Percentiles rank a stretch among this genome's conserved stretches.
Conservation (phyloP, 2,113 vertebrate species). For the Channa maculata region DNA sequence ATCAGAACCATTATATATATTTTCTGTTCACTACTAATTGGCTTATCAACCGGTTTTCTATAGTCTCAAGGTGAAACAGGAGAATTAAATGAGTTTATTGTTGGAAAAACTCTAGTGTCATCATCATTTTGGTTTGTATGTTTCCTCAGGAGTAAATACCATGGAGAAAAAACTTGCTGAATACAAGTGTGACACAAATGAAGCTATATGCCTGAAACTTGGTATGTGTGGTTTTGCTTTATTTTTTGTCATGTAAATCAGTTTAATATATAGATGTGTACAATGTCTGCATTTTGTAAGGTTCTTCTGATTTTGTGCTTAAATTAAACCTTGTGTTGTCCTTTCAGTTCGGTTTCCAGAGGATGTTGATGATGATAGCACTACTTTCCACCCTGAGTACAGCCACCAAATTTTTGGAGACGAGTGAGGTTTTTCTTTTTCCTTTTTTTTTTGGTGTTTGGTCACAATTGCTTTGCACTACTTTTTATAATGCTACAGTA, state of each 20-base stretch:
- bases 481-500: not conserved
- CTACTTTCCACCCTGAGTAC: conserved; percentile 95
- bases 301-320: not conserved
- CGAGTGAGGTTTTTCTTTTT: conserved; percentile 87
- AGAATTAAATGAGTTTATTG: no score
- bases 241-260: not conserved
- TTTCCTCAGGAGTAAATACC: conserved; percentile 85
- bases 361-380: conserved; percentile 95
- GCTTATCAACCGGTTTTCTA: no score
- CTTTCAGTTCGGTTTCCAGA: conserved; percentile 93
- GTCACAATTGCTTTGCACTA: not conserved
- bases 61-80: no score
- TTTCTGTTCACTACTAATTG: no score
- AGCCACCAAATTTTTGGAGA: conserved; percentile 97
- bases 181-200: conserved; percentile 98
- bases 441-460: not conserved
- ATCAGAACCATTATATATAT: no score
- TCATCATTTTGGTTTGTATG: not conserved
- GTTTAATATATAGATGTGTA: not conserved
- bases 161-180: conserved; percentile 98
- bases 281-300: not conserved
- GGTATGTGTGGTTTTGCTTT: conserved; percentile 80
- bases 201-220: conserved; percentile 94
- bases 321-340: not conserved
- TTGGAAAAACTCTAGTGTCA: no score